These are phyloP conservation scores for Fregata magnificens DNA, from an alignment of 2,113 vertebrate genomes.

Conservation along the genomic window DNA sequence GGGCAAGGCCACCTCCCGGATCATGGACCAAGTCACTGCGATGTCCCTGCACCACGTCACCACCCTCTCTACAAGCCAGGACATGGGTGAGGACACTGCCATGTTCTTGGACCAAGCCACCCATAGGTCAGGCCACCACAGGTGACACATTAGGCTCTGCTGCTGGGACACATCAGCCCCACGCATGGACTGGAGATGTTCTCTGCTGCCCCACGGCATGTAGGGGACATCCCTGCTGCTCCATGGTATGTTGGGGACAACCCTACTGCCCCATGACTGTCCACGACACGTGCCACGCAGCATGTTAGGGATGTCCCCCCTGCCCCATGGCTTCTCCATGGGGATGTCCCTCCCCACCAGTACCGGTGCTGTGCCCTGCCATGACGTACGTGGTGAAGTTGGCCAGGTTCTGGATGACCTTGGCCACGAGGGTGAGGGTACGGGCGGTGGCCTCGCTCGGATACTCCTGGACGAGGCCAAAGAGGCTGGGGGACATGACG, in stretches of 20 bases:
- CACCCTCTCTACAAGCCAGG: background rate
- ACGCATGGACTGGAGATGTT: background rate
- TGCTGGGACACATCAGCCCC: background rate
- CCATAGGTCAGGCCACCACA: background rate
- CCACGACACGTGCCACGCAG: rapidly evolving
- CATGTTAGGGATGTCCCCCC: rapidly evolving
- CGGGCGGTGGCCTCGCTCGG: constrained; percentile 84
- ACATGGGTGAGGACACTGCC: background rate
- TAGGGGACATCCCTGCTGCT: too few species aligned
- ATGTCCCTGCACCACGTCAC: background rate
- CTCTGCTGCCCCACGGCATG: background rate
- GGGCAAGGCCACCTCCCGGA: background rate
- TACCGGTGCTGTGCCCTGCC: too few species aligned
- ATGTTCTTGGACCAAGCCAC: background rate
- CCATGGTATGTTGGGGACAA: background rate
- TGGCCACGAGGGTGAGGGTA: constrained; percentile 89
- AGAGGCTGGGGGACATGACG: constrained; percentile 91
- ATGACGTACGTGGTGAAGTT: constrained; percentile 87
- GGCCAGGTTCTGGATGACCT: constrained; percentile 95
- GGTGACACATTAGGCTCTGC: background rate
- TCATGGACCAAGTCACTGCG: background rate
- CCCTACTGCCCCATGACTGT: background rate
- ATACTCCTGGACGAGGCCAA: constrained; percentile 86
- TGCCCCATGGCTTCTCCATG: rapidly evolving
- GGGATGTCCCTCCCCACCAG: background rate